These are phyloP conservation scores for Bombus balteatus DNA, from an alignment of 1,140 invertebrate species.

Conservation along the genomic window DNA sequence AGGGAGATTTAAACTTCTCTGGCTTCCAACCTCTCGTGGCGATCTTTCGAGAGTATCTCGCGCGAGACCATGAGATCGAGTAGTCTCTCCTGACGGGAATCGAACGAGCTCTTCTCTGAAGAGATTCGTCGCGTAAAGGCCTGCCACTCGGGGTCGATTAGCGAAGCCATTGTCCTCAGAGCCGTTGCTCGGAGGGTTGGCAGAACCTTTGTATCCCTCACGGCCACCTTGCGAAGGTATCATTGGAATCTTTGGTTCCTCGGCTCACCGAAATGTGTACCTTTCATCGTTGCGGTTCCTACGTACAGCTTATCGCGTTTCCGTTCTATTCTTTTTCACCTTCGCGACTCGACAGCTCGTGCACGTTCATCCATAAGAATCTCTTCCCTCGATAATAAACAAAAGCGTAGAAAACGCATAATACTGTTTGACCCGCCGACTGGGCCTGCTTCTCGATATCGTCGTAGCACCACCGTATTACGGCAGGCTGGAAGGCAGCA, in stretches of 20 bases:
- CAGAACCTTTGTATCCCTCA: constrained; percentile 77
- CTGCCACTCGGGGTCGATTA: constrained; percentile 75
- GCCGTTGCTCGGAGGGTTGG: constrained; percentile 78
- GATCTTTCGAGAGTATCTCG: constrained; percentile 48
- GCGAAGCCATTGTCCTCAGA: constrained; percentile 79
- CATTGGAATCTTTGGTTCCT: constrained; percentile 74
- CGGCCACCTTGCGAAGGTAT: constrained; percentile 79
- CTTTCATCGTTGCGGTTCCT: constrained; percentile 43
- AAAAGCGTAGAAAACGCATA: not conserved
- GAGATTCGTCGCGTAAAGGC: constrained; percentile 73
- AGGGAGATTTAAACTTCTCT: constrained; percentile 70
- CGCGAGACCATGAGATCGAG: constrained; percentile 65
- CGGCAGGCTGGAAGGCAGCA: not conserved
- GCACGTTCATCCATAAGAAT: too few relatives aligned
- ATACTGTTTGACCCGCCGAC: not conserved
- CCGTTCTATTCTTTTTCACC: not conserved
- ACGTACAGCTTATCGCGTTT: constrained; percentile 1
- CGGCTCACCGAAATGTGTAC: constrained; percentile 34
- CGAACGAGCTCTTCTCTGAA: constrained; percentile 71
- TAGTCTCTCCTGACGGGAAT: constrained; percentile 68
- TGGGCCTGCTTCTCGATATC: not conserved
- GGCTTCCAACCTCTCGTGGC: constrained; percentile 62
- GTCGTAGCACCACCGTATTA: not conserved
- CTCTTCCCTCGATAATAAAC: not conserved
- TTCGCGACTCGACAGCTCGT: not conserved